Evolutionary conservation across 2,797 vertebrate species (phyloP).

Genomic region (Knipowitschia caucasica): DNA sequence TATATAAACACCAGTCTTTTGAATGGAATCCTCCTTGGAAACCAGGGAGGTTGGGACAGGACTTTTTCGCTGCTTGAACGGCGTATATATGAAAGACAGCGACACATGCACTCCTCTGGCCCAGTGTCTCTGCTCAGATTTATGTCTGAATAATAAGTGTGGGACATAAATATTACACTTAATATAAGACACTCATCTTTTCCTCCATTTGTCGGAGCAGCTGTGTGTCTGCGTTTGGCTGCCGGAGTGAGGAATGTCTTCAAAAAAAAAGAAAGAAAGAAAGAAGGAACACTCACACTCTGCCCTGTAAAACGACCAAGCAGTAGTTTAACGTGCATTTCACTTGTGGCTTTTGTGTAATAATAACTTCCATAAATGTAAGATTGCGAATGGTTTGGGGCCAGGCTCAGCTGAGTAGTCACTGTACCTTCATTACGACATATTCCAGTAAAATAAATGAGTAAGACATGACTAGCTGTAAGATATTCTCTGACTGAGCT

Average conservation of each 20-base stretch:
- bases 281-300: too few relatives aligned
- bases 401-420: neutral
- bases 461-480: slow-evolving; percentile 35
- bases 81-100: neutral
- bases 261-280: slow-evolving; percentile 16
- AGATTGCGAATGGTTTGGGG: neutral
- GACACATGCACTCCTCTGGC: neutral
- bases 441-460: slow-evolving; percentile 40
- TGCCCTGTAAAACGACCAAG: too few relatives aligned
- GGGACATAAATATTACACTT: slow-evolving; percentile 45
- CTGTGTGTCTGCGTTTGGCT: slow-evolving; percentile 54
- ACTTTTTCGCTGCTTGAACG: neutral
- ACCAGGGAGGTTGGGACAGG: neutral
- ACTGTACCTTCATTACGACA: slow-evolving; percentile 22
- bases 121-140: neutral
- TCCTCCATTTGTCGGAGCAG: slow-evolving; percentile 52
- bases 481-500: slow-evolving; percentile 3
- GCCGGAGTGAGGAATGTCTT: slow-evolving; percentile 41
- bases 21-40: too few relatives aligned
- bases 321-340: too few relatives aligned
- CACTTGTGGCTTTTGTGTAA: too few relatives aligned
- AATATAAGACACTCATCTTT: slow-evolving; percentile 17
- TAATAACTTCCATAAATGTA: neutral
- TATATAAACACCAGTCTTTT: too few relatives aligned
- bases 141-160: slow-evolving; percentile 37